Base-by-base conservation (phyloP, 2,888 invertebrate genomes). In the Mesoligia furuncula region DNA sequence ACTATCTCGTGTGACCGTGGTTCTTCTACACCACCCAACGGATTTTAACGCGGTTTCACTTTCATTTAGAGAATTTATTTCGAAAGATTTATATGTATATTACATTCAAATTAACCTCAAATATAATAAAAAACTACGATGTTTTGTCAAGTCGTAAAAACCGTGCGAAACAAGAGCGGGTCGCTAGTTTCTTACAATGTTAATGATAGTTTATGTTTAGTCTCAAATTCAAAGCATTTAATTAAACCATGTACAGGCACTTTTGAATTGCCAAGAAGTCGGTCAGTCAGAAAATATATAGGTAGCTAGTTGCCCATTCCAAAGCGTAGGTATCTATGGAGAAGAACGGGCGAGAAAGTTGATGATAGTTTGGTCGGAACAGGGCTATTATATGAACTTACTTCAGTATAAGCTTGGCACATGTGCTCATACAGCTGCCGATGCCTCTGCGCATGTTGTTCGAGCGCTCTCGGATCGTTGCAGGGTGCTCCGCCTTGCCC, bases 361-460 rank as follows among this genome's bases (percentile, higher is more conserved):
- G n/a, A n/a, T n/a, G n/a, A n/a, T n/a, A n/a, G 57, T 27, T 27
- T n/a, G 6, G 1, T 57, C 13, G 6, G 57, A 27, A 57, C 57
- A 27, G 27, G 27, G 59, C 27, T 59, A 59, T 27, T 59, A 27
- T 24, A 39, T 11, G 9, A 72, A 73, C 85, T 79, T 8, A 95
- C 96, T 93, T 96, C 96, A 1, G 96, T 96, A 83, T 95, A 96
- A 89, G 97, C 99, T 96, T 99, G 99, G 94, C 99, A 99, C 98
- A 99, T 99, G 83, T 98, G 98, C 93, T 99, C 99, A 92, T 99
- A 99, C 39, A 99, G 97, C 90, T 98, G 98, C 91, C 99, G 98
- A 94, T 99, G 99, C 74, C 99, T 98, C 90, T 99, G 98, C 88
- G 99, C 98, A 78, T 98, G 98, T 88, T 98, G 98, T 94, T 99